phyloP scores from a whole-genome alignment of 2,888 invertebrate species.

The Sialis lutaria region DNA sequence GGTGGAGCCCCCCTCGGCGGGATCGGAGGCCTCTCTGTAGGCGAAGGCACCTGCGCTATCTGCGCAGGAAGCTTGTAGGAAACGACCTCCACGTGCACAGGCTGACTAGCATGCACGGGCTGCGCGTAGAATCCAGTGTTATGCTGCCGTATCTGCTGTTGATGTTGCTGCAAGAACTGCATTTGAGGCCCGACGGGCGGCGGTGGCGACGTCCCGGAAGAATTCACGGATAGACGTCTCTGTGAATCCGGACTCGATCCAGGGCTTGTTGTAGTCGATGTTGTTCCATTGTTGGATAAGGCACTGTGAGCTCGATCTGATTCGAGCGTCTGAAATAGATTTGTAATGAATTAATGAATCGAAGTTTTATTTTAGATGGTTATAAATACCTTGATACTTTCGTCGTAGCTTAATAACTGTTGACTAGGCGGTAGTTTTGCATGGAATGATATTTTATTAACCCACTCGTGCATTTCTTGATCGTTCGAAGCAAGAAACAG shows the following conservation, averaged over 20 bases:
- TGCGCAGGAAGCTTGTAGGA: neutral
- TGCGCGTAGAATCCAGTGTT: conserved; percentile 7
- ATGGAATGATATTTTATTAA: conserved; percentile 83
- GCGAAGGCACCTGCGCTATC: conserved; percentile 11
- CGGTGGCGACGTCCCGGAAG: conserved; percentile 14
- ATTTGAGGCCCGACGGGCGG: conserved; percentile 24
- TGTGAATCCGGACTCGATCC: conserved; percentile 35
- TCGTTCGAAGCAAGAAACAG: conserved; percentile 63
- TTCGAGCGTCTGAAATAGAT: conserved; percentile 1
- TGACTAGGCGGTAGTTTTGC: conserved; percentile 78
- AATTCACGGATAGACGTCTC: conserved; percentile 21
- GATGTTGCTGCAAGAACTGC: conserved; percentile 31
- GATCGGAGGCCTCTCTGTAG: conserved; percentile 34
- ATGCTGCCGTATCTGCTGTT: conserved; percentile 18
- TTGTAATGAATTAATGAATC: neutral
- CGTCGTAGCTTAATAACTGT: conserved; percentile 71
- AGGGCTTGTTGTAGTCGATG: conserved; percentile 35
- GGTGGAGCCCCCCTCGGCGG: conserved; percentile 40
- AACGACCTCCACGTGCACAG: neutral
- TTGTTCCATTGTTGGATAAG: conserved; percentile 21
- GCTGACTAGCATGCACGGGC: neutral
- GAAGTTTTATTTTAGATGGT: neutral
- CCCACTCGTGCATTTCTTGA: conserved; percentile 74
- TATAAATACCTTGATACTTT: conserved; percentile 31
- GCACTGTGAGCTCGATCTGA: conserved; percentile 22